Evolutionary conservation across 2,113 vertebrate genomes (phyloP).

Genomic region (Pteropus alecto): DNA sequence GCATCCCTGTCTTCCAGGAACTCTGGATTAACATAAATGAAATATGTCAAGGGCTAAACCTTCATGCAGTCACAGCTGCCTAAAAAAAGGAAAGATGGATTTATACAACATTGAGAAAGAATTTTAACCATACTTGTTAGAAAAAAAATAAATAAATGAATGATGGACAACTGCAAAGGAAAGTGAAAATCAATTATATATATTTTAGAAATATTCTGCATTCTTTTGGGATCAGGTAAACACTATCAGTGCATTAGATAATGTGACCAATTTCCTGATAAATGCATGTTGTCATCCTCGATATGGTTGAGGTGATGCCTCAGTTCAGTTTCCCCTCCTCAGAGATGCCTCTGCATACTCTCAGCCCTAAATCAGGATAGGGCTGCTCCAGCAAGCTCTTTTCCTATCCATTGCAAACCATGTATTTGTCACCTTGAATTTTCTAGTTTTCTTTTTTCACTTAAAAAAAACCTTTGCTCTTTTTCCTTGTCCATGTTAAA

Average conservation of each 20-base stretch:
- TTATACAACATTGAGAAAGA: neutral
- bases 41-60: neutral
- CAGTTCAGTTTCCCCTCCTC: neutral
- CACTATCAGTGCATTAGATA: neutral
- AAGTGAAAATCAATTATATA: neutral
- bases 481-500: neutral
- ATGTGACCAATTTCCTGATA: neutral
- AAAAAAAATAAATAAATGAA: slow-evolving; percentile 5
- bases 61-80: neutral
- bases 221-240: neutral
- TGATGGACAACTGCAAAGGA: neutral
- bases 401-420: neutral
- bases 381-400: neutral
- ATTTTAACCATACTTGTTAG: neutral
- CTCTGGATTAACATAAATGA: neutral
- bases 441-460: neutral
- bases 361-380: neutral
- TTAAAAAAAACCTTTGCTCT: neutral
- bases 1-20: neutral
- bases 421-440: neutral
- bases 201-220: neutral
- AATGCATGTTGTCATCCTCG: neutral
- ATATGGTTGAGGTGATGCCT: neutral
- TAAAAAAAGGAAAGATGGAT: neutral
- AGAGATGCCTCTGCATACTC: neutral